Evolutionary conservation across 1,140 invertebrate genomes (phyloP).

Genomic region (Lordiphosa collinella): DNA sequence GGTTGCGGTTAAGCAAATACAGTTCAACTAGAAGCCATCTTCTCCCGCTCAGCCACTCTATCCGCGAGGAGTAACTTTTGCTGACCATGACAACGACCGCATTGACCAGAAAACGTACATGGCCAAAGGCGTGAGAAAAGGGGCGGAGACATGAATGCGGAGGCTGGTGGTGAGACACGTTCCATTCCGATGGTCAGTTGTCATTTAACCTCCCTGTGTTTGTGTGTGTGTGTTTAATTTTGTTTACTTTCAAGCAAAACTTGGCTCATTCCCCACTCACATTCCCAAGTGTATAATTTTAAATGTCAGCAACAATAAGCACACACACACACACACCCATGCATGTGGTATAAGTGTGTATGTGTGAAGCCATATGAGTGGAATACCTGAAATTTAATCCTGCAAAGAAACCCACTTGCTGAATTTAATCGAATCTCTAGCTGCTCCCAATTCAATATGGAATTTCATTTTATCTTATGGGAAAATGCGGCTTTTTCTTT

Average conservation of each 20-base stretch:
- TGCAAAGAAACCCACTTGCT: background rate
- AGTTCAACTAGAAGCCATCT: constrained; percentile 28
- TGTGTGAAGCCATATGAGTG: background rate
- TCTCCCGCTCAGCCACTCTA: background rate
- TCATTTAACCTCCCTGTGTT: constrained; percentile 24
- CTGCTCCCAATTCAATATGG: too few species aligned
- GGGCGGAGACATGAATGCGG: background rate
- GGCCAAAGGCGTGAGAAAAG: constrained; percentile 8
- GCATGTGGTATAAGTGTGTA: background rate
- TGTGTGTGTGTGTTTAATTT: constrained; percentile 53
- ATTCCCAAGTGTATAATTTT: constrained; percentile 73
- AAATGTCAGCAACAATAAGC: constrained; percentile 68
- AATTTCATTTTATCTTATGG: too few species aligned
- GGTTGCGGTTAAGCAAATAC: constrained; percentile 56
- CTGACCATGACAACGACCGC: constrained; percentile 62
- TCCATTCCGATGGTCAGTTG: constrained; percentile 49
- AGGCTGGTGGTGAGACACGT: constrained; percentile 33
- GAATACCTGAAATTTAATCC: constrained; percentile 41
- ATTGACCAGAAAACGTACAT: constrained; percentile 24
- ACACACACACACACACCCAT: constrained; percentile 20
- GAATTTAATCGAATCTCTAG: background rate
- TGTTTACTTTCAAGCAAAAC: constrained; percentile 68
- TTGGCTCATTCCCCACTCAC: constrained; percentile 35
- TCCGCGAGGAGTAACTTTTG: constrained; percentile 60
- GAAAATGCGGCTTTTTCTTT: too few species aligned